Conservation (phyloP, 2,888 invertebrate genomes). For the Cataglyphis albicans region DNA sequence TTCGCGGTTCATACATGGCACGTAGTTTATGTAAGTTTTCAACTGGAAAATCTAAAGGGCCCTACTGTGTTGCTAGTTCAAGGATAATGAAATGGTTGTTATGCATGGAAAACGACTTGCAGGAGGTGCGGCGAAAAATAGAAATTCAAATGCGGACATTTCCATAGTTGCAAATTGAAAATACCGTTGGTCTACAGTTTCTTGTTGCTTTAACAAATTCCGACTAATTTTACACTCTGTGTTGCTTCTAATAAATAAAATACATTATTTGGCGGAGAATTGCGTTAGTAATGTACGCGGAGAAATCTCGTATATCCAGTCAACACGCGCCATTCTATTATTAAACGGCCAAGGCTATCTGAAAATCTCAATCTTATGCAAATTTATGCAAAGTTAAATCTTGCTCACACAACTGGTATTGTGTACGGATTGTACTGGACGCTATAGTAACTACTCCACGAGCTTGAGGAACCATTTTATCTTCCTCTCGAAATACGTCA, state of each 20-base stretch:
- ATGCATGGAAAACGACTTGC: constrained; percentile 47
- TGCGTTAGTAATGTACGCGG: not conserved
- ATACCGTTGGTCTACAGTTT: not conserved
- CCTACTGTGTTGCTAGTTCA: constrained; percentile 36
- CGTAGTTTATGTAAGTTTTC: constrained; percentile 48
- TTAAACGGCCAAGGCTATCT: constrained; percentile 37
- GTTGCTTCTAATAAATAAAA: constrained; percentile 24
- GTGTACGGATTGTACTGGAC: constrained; percentile 35
- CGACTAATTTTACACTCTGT: constrained; percentile 12
- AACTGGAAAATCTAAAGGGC: constrained; percentile 56
- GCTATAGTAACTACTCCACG: constrained; percentile 14
- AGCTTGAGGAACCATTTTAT: constrained; percentile 50
- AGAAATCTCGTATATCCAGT: constrained; percentile 31
- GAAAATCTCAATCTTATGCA: constrained; percentile 42
- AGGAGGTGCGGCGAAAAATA: constrained; percentile 33
- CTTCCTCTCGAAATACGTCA: constrained; percentile 45
- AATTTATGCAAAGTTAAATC: constrained; percentile 44
- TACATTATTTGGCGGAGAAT: not conserved
- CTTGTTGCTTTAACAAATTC: constrained; percentile 5
- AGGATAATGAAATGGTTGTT: constrained; percentile 42
- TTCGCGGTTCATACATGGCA: constrained; percentile 39
- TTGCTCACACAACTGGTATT: constrained; percentile 36
- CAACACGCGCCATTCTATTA: constrained; percentile 21
- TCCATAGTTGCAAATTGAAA: constrained; percentile 43
- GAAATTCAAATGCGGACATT: constrained; percentile 46